A percentile compares a stretch with the other conserved stretches of the same genome.
These are phyloP conservation scores for Eupithecia inturbata DNA, from an alignment of 2,888 invertebrate species.

Conservation along the genomic window DNA sequence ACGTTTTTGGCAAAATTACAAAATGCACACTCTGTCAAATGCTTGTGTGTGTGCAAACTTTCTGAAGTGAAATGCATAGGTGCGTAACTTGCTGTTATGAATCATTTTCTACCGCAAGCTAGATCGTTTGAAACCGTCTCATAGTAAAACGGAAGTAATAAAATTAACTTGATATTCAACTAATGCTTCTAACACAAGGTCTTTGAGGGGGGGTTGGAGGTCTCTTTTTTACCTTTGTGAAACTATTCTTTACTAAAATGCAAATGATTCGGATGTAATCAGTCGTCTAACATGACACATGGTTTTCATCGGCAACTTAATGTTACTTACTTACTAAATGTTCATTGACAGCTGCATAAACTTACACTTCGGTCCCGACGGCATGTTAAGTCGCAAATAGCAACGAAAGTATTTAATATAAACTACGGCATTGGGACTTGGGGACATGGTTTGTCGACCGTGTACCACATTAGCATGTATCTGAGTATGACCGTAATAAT, in stretches of 20 bases:
- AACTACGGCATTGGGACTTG: not conserved
- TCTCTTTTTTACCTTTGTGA: not conserved
- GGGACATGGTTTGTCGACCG: constrained; percentile 9
- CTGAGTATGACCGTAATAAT: not conserved
- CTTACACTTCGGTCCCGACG: not conserved
- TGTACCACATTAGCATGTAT: constrained; percentile 8
- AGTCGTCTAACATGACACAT: not conserved
- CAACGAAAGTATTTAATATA: constrained; percentile 19
- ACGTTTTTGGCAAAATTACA: constrained; percentile 34
- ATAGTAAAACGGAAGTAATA: constrained; percentile 23
- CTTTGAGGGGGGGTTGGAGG: too few species aligned
- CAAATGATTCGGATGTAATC: constrained; percentile 1
- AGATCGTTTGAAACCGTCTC: constrained; percentile 7
- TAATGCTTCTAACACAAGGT: constrained; percentile 16
- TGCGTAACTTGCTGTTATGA: constrained; percentile 8
- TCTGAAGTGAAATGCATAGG: constrained; percentile 12
- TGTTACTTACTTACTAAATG: constrained; percentile 26
- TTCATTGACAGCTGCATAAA: constrained; percentile 23
- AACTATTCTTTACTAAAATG: not conserved
- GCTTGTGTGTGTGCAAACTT: constrained; percentile 12
- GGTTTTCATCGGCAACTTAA: not conserved
- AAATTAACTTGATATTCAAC: constrained; percentile 25
- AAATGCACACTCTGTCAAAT: constrained; percentile 2
- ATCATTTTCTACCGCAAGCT: not conserved
- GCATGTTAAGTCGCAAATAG: not conserved